Conservation (phyloP, 2,888 invertebrate genomes). For the Limnephilus marmoratus region DNA sequence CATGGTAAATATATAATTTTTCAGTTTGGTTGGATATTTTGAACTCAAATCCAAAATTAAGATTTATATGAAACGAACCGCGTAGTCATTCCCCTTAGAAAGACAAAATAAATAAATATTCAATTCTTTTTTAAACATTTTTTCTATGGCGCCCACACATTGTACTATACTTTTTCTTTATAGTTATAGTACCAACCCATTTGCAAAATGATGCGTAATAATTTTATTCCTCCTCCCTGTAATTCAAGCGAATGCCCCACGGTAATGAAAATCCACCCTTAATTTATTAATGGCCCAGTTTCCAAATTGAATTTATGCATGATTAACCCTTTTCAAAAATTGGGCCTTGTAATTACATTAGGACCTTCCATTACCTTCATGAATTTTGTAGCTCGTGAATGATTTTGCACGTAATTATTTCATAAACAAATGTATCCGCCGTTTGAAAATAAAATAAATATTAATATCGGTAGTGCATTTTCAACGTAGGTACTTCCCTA, state of each 20-base stretch:
- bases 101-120: too few relatives aligned
- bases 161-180: too few relatives aligned
- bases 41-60: too few relatives aligned
- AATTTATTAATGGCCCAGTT: constrained; percentile 28
- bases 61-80: too few relatives aligned
- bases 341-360: constrained; percentile 29
- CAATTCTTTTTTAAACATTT: too few relatives aligned
- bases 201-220: constrained; percentile 6
- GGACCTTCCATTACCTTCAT: not conserved
- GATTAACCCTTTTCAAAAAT: constrained; percentile 45
- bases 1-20: too few relatives aligned
- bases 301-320: constrained; percentile 43
- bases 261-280: constrained; percentile 22
- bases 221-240: not conserved
- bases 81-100: too few relatives aligned
- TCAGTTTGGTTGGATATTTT: too few relatives aligned
- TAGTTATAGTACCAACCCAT: not conserved
- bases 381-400: not conserved
- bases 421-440: not conserved
- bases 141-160: too few relatives aligned
- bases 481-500: too few relatives aligned
- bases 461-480: not conserved
- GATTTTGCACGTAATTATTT: not conserved
- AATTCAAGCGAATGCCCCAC: not conserved
- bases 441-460: not conserved